Evolutionary conservation across 2,797 vertebrate genomes (phyloP).

Genomic region (Ctenosaura bakeri): DNA sequence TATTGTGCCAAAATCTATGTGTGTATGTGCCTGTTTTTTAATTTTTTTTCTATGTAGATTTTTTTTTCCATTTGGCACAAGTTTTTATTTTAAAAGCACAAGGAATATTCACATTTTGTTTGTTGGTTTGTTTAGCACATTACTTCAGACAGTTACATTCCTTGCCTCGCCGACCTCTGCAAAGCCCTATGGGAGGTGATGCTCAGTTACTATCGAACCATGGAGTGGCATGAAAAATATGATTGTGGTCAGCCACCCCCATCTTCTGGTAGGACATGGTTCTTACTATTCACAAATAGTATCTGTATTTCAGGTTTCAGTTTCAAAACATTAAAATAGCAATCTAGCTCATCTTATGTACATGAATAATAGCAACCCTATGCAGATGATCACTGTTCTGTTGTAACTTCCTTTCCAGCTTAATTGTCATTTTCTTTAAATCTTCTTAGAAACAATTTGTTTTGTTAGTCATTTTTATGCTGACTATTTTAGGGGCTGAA

Average conservation of each 20-base stretch:
- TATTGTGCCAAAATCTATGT: neutral
- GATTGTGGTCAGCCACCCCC: slow-evolving; percentile 81
- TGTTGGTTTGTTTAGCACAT: slow-evolving; percentile 87
- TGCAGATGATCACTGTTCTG: neutral
- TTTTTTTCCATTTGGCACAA: neutral
- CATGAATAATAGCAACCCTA: neutral
- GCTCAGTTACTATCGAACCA: slow-evolving; percentile 97
- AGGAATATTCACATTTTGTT: neutral
- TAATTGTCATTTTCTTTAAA: neutral
- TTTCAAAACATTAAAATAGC: neutral
- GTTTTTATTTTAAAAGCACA: neutral
- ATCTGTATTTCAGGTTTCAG: neutral
- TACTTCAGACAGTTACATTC: slow-evolving; percentile 97
- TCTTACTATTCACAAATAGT: slow-evolving; percentile 23
- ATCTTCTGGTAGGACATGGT: slow-evolving; percentile 81
- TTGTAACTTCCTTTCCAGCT: neutral
- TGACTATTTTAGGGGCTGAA: neutral
- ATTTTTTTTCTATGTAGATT: neutral
- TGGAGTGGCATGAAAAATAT: slow-evolving; percentile 95
- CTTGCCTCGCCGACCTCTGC: slow-evolving; percentile 96
- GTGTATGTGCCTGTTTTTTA: neutral
- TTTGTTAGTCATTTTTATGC: neutral
- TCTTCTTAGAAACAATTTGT: neutral
- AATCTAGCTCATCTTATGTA: neutral
- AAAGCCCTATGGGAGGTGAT: slow-evolving; percentile 99